phyloP scores from a whole-genome alignment of 2,888 invertebrate species.

The Eulithis prunata region DNA sequence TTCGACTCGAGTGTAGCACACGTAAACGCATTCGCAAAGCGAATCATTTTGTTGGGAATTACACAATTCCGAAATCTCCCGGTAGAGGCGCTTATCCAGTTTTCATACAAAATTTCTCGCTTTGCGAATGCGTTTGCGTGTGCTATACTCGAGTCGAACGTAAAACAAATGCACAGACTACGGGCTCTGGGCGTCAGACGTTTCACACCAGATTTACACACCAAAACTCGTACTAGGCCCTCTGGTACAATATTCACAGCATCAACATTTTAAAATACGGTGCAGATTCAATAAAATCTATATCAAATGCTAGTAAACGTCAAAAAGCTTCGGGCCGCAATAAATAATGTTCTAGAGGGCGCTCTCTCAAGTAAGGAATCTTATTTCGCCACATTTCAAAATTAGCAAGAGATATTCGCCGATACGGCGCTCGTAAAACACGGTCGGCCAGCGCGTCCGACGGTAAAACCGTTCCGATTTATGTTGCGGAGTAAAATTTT shows the following conservation, averaged over 20 bases:
- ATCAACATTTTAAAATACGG: conserved; percentile 26
- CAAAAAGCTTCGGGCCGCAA: conserved; percentile 36
- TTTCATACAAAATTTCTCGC: too few species aligned
- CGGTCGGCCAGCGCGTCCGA: conserved; percentile 45
- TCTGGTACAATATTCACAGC: conserved; percentile 26
- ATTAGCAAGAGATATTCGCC: conserved; percentile 56
- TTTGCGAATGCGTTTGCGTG: too few species aligned
- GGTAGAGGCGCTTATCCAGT: too few species aligned
- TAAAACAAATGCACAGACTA: too few species aligned
- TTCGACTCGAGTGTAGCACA: too few species aligned
- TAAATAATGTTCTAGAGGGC: conserved; percentile 47
- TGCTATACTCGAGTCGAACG: too few species aligned
- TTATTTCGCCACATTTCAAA: conserved; percentile 64
- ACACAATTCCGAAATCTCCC: too few species aligned
- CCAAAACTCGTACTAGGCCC: too few species aligned
- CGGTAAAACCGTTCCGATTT: conserved; percentile 56
- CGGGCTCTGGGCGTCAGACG: too few species aligned
- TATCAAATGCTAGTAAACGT: conserved; percentile 43
- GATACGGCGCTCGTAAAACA: conserved; percentile 49
- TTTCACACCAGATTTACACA: too few species aligned
- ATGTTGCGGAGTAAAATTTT: conserved; percentile 57
- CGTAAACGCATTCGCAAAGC: too few species aligned
- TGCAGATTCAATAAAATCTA: conserved; percentile 39
- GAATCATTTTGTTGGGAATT: too few species aligned
- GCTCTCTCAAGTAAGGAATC: conserved; percentile 47